Evolutionary conservation across 37 sponge, comb jelly and placozoan genomes (phyloP), one percentile per base, ranked within the genome.

Genomic region (Tethya wilhelma): DNA sequence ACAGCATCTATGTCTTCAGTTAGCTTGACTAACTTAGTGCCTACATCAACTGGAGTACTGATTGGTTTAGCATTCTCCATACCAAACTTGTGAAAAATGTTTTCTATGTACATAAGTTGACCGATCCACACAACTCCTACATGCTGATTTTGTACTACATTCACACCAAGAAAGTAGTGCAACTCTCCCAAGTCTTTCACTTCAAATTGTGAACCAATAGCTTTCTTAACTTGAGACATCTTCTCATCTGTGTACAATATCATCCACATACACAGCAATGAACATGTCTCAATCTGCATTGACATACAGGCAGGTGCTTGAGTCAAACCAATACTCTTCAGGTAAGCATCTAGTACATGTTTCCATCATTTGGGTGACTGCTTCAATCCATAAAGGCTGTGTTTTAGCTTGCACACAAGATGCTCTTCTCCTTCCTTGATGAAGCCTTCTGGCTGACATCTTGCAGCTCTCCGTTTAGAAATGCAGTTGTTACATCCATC

Each of bases 341-440:
- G 59, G 22, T 85, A 78, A 53, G 41, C 44, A 74, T 90, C 75
- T 8, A 75, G 41, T 46, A 59, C 78, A 0, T 28, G 5, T 63
- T 85, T 90, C 86, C 90, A 90, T 55, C 90, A 90, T 26, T 78
- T 40, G n/a, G 86, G 57, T 1, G 73, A 73, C 57, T 79, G 80
- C 80, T 83, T 74, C 67, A 73, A 28, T 19, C 83, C 83, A 45
- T 59, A 82, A 7, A 72, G 40, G 38, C 74, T 74, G 26, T 64
- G 58, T 66, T 66, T 79, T 72, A 73, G 42, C 5, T 37, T 59
- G 2, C 65, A 82, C 1, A 82, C 73, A 2, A 80, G 42, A 69
- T 80, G 70, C 38, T 80, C 80, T 37, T 80, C 1, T 23, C 71
- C 80, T 26, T 62, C 2, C 38, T 2, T n/a, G n/a, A n/a, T n/a